A percentile compares a stretch with the other conserved stretches of the same genome.
Evolutionary conservation across 2,113 vertebrate genomes (phyloP).

Genomic region (Ariopsis seemanni): DNA sequence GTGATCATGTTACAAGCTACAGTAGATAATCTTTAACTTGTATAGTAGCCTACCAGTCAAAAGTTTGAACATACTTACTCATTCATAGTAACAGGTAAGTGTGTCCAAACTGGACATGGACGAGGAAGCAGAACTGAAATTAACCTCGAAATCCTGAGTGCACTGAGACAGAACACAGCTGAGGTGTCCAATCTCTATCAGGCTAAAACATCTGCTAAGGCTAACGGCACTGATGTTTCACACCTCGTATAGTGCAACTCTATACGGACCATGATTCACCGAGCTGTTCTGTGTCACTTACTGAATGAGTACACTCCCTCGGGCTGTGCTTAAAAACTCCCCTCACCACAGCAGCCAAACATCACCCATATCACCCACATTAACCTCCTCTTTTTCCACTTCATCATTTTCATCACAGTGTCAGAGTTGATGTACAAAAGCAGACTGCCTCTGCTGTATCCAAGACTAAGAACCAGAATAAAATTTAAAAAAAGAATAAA

Average conservation of each 20-base stretch:
- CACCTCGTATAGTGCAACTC: constrained; percentile 66
- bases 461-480: not conserved
- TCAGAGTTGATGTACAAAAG: not conserved
- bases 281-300: constrained; percentile 57
- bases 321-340: constrained; percentile 39
- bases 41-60: no score
- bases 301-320: constrained; percentile 43
- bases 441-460: not conserved
- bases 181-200: constrained; percentile 51
- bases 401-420: constrained; percentile 9
- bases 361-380: constrained; percentile 7
- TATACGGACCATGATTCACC: constrained; percentile 63
- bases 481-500: not conserved
- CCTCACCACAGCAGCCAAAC: constrained; percentile 27
- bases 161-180: constrained; percentile 4
- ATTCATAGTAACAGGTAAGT: not conserved
- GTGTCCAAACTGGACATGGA: not conserved
- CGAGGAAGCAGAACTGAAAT: not conserved
- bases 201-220: constrained; percentile 57
- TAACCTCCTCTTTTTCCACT: constrained; percentile 7
- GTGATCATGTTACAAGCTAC: not conserved
- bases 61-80: no score
- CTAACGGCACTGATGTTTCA: constrained; percentile 62
- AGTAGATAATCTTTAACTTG: not conserved
- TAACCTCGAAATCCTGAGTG: constrained; percentile 22